Conservation (phyloP, 1,140 invertebrate species). For the Pararge aegeria region DNA sequence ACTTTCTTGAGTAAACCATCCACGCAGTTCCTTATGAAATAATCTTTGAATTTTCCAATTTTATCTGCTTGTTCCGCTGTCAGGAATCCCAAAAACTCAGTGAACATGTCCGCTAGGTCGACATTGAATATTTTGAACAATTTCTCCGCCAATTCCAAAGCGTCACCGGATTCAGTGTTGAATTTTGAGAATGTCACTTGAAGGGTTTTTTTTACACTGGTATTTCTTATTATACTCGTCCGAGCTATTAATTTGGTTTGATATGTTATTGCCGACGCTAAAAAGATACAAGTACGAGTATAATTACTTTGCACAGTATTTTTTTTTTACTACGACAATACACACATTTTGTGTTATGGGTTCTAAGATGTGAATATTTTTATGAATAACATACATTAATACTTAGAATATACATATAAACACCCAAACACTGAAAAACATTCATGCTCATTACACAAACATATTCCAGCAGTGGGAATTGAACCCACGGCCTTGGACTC, state of each 20-base stretch:
- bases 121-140: conserved; percentile 33
- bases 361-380: too few relatives aligned
- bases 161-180: conserved; percentile 30
- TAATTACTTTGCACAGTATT: too few relatives aligned
- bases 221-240: conserved; percentile 25
- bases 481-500: too few relatives aligned
- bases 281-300: background rate
- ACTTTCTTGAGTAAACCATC: conserved; percentile 43
- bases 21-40: conserved; percentile 48
- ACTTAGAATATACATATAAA: too few relatives aligned
- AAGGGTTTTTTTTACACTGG: conserved; percentile 25
- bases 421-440: too few relatives aligned
- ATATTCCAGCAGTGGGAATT: too few relatives aligned
- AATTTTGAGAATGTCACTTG: conserved; percentile 38
- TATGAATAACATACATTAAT: too few relatives aligned
- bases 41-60: conserved; percentile 47
- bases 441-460: too few relatives aligned
- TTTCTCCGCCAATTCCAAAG: conserved; percentile 27
- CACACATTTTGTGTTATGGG: too few relatives aligned
- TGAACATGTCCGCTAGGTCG: conserved; percentile 45
- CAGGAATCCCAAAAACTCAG: conserved; percentile 54
- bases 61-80: conserved; percentile 57
- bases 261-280: conserved; percentile 16
- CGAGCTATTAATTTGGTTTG: conserved; percentile 39
- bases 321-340: too few relatives aligned